Percentiles rank a stretch among this genome's conserved stretches.
These are phyloP conservation scores for Notothenia coriiceps DNA, from an alignment of 2,113 vertebrate species.

Conservation along the genomic window DNA sequence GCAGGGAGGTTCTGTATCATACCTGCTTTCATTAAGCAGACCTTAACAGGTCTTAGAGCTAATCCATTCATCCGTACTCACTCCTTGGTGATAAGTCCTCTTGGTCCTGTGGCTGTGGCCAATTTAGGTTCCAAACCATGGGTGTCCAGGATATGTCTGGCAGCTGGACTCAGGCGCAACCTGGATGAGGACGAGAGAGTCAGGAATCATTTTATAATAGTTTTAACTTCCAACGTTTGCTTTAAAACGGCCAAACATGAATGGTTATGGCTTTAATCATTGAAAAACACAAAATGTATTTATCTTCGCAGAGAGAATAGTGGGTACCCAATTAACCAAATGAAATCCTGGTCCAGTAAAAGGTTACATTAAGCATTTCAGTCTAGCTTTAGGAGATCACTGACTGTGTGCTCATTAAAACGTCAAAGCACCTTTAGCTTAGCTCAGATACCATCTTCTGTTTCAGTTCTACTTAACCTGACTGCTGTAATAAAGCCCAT, in stretches of 20 bases:
- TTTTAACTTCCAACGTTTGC: background rate
- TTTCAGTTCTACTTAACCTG: background rate
- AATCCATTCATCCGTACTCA: conserved; percentile 77
- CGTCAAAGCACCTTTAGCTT: background rate
- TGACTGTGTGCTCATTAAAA: background rate
- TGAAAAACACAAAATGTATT: background rate
- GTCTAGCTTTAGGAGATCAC: background rate
- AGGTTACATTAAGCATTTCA: background rate
- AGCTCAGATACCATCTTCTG: background rate
- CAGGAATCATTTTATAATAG: no score
- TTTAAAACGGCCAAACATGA: background rate
- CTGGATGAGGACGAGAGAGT: conserved; percentile 72
- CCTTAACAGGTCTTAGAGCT: background rate
- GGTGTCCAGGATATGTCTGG: conserved; percentile 92
- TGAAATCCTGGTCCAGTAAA: background rate
- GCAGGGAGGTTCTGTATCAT: background rate
- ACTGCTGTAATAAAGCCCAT: background rate
- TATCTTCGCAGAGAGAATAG: background rate
- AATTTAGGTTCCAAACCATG: conserved; percentile 87
- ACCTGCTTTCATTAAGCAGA: background rate
- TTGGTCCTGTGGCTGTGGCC: conserved; percentile 88
- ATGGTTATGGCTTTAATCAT: background rate
- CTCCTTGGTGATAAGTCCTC: conserved; percentile 97
- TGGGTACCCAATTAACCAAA: background rate
- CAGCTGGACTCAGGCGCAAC: conserved; percentile 93